Evolutionary conservation across 2,113 vertebrate genomes (phyloP), one percentile per base, ranked within the genome.

Genomic region (Mugil cephalus): DNA sequence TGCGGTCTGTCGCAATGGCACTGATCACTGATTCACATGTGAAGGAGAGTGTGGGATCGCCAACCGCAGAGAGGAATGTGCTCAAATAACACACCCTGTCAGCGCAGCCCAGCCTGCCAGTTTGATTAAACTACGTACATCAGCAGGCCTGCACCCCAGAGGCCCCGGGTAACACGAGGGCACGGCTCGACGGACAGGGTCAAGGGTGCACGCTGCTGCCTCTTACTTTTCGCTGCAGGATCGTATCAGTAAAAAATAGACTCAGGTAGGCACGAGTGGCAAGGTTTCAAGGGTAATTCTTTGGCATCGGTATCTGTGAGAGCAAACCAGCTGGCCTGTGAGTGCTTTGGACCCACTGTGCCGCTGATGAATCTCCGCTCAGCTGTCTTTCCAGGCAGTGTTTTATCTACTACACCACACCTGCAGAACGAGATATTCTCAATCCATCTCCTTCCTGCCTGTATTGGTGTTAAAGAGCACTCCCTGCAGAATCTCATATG

Each of bases 51-150:
- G 54, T 8, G 55, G 62, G 70, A 64, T 10, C 34, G 55, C 34
- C 50, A 52, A 65, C 77, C 60, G 19, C 50, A 69, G 79, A 81
- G 80, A 76, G 70, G 60, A 74, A 67, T 65, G 79, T 54, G 79
- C 66, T 85, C 77, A 62, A 76, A 82, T 77, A 86, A 83, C 67
- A 62, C 68, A 36, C 42, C 43, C 64, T 64, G 82, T 87, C 80
- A 83, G 72, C 39, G n/a, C 63, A 54, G 80, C 48, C 73, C 21
- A 42, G 39, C 66, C 83, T 81, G 83, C 84, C 84, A 86, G 64
- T 74, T 79, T 84, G 83, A 91, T 90, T 91, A 81, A 82, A 91
- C 82, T 64, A 53, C 56, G 47, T 18, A 62, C 83, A 70, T 88
- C 75, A 77, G 56, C 75, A 73, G 75, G 70, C 72, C 70, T 15